Evolutionary conservation across 2,113 vertebrate species (phyloP), one percentile per base, ranked within the genome.

Genomic region (Stigmatopora nigra): DNA sequence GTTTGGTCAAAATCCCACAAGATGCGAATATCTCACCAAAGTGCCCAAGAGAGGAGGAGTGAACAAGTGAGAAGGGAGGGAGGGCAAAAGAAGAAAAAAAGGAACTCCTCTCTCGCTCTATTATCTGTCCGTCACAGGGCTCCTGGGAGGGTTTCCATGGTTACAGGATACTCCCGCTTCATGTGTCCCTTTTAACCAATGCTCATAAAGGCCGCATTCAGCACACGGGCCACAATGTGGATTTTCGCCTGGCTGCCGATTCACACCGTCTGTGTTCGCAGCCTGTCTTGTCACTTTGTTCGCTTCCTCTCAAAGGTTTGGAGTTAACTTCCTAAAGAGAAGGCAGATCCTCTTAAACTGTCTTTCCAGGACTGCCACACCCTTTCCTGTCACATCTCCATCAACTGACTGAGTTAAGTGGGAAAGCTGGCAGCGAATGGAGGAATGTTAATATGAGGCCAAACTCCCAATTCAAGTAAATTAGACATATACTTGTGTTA

Each of bases 121-220:
- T 89, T 89, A 88, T 89, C 84, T 73, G 69, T 86, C 83, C 75
- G 82, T 87, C 84, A 84, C 81, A 83, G 84, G 81, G 85, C 88
- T 89, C 82, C 85, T 82, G 76, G 77, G 79, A 86, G 71, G 59
- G 90, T 90, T 84, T 75, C 87, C 79, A 89, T 90, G 86, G 89
- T 80, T 87, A 90, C 87, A 67, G 76, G 73, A 56, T 82, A 85
- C 88, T 88, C 86, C 81, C 83, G 87, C 86, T 84, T 84, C 86
- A 80, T 56, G 86, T 87, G 89, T 88, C 83, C 86, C 20, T 88
- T 90, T 88, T 89, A 89, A 88, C 86, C 82, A 86, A 89, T 75
- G 85, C 87, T 89, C 82, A 89, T 88, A 87, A 89, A 88, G 84
- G 79, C 77, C 75, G 83, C 82, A 89, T 90, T 91, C 90, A 91